phyloP scores from a whole-genome alignment of 2,113 vertebrate species.

The Potamarius usumacintae region DNA sequence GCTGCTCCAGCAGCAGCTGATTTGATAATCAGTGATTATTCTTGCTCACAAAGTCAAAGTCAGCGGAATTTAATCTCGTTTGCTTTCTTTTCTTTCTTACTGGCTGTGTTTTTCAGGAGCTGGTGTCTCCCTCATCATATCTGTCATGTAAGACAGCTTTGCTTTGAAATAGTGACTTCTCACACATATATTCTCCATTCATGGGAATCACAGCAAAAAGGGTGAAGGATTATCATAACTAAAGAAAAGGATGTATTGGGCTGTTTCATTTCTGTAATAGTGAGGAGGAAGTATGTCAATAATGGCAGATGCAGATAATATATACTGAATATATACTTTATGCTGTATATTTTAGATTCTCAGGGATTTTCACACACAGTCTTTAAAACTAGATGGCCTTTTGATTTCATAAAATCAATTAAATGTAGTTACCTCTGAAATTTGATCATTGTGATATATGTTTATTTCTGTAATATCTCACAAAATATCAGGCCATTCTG shows the following conservation, averaged over 20 bases:
- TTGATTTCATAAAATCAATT: no score
- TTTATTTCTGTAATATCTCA: no score
- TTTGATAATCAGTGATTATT: constrained; percentile 75
- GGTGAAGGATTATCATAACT: no score
- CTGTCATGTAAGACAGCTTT: neutral
- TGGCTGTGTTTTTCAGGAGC: constrained; percentile 54
- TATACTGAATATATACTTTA: neutral
- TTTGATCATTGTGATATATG: no score
- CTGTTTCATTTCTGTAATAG: neutral
- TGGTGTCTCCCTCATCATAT: neutral
- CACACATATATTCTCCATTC: neutral
- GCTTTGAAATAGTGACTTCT: neutral
- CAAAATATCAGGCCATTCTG: no score
- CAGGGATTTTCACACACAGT: neutral
- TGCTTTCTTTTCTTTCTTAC: constrained; percentile 49
- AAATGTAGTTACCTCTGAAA: no score
- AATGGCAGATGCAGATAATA: neutral
- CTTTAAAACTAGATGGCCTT: neutral
- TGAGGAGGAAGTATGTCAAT: neutral
- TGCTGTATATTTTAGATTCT: neutral
- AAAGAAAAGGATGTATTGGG: neutral
- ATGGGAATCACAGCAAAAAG: neutral
- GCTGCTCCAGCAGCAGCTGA: constrained; percentile 67
- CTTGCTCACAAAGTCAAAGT: constrained; percentile 64
- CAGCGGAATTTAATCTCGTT: constrained; percentile 63